A percentile compares a stretch with the other conserved stretches of the same genome.
phyloP scores from a whole-genome alignment of 2,113 vertebrate species.

The Cebus imitator region DNA sequence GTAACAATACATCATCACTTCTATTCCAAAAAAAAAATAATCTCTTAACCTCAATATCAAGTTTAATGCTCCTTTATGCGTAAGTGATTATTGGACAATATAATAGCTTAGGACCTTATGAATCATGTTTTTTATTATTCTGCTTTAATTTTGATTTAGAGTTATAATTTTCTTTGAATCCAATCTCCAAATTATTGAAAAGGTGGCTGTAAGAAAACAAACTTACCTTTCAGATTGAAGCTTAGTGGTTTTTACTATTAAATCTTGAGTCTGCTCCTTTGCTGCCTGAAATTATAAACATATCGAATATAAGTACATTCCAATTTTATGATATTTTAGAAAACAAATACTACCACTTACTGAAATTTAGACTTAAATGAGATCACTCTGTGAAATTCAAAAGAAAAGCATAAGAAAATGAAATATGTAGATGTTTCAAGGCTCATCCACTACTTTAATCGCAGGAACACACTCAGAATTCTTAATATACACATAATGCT shows the following conservation, averaged over 20 bases:
- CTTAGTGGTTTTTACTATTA: conserved; percentile 98
- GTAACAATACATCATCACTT: background rate
- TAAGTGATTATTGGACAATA: background rate
- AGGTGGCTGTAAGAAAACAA: background rate
- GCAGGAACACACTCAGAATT: background rate
- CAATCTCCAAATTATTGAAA: conserved; percentile 17
- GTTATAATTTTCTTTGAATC: background rate
- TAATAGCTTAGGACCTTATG: background rate
- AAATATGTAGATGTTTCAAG: background rate
- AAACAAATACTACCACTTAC: background rate
- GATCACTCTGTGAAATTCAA: background rate
- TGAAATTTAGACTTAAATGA: background rate
- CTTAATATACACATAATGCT: background rate
- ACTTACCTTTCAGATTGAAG: conserved; percentile 98
- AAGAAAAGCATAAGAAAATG: background rate
- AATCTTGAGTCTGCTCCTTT: conserved; percentile 97
- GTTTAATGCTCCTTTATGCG: background rate
- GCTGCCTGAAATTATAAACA: conserved; percentile 89
- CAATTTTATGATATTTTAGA: background rate
- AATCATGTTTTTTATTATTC: background rate
- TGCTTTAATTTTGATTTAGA: background rate
- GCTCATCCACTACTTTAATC: background rate
- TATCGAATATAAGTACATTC: conserved; percentile 29
- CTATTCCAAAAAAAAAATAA: background rate
- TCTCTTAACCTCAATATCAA: background rate